Conservation (phyloP, 2,888 invertebrate species). For the Drosophila putrida region DNA sequence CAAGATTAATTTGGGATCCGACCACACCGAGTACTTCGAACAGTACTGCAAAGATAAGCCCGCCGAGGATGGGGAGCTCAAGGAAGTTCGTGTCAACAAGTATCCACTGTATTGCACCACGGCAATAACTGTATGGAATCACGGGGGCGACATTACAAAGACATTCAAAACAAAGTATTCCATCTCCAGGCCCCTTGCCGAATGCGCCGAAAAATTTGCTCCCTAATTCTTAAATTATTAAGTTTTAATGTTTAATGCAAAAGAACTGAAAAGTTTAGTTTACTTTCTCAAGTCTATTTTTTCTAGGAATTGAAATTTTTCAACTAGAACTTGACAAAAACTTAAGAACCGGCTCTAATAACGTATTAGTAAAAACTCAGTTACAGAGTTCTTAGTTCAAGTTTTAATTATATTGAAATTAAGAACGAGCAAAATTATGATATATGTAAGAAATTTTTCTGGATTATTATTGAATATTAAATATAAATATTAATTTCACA, state of each 20-base stretch:
- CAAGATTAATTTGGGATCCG: conserved; percentile 39
- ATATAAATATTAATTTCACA: no score
- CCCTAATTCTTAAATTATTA: conserved; percentile 33
- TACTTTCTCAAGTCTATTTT: no score
- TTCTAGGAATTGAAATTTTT: no score
- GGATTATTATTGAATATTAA: no score
- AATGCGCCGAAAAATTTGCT: conserved; percentile 82
- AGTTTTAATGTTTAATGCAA: conserved; percentile 7
- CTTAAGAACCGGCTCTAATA: no score
- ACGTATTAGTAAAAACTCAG: no score
- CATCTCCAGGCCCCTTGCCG: conserved; percentile 73
- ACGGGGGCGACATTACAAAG: conserved; percentile 75
- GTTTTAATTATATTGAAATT: no score
- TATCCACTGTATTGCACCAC: conserved; percentile 82
- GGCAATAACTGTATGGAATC: conserved; percentile 83
- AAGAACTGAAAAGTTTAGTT: background rate
- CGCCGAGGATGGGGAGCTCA: conserved; percentile 61
- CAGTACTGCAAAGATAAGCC: conserved; percentile 76
- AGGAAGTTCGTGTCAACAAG: conserved; percentile 70
- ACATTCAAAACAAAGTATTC: conserved; percentile 75
- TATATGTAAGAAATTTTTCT: no score
- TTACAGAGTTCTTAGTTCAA: no score
- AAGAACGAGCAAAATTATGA: no score
- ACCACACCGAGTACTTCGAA: conserved; percentile 80
- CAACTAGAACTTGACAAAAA: no score